Conservation (phyloP, 2,113 vertebrate genomes). For the Boleophthalmus pectinirostris region DNA sequence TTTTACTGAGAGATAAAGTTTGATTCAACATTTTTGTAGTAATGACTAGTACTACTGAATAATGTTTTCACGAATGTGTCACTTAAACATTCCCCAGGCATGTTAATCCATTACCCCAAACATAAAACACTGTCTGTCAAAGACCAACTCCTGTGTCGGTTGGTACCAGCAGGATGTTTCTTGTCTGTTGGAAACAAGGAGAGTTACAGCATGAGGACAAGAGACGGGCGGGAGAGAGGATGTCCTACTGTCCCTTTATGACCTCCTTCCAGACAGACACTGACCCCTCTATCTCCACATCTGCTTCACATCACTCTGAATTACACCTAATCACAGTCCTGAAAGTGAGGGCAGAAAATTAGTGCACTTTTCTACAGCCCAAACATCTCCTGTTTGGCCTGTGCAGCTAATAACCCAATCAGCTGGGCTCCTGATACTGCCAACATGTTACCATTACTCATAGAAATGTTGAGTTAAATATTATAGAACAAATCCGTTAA, state of each 20-base stretch:
- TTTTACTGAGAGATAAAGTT: neutral
- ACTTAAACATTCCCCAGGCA: neutral
- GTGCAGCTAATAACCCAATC: slow-evolving; percentile 8
- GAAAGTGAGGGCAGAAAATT: neutral
- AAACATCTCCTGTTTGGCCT: slow-evolving; percentile 4
- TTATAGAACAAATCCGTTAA: neutral
- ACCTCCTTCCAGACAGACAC: slow-evolving; percentile 34
- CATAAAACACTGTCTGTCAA: slow-evolving; percentile 22
- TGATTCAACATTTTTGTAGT: neutral
- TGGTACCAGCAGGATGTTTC: slow-evolving; percentile 24
- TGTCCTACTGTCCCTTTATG: slow-evolving; percentile 39
- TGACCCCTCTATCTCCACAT: slow-evolving; percentile 49
- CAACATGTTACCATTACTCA: neutral
- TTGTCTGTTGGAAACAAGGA: slow-evolving; percentile 26
- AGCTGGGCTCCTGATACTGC: neutral
- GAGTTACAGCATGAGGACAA: slow-evolving; percentile 12
- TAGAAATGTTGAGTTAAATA: neutral
- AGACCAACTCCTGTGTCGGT: slow-evolving; percentile 35
- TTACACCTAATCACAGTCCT: slow-evolving; percentile 39
- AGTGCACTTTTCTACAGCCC: slow-evolving; percentile 7
- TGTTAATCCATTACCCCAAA: neutral
- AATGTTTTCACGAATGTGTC: neutral
- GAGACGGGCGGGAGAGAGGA: slow-evolving; percentile 23
- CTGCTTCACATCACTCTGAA: slow-evolving; percentile 56
- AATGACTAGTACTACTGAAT: neutral